phyloP scores from a whole-genome alignment of 1,140 invertebrate species.

The Dysdera silvatica region DNA sequence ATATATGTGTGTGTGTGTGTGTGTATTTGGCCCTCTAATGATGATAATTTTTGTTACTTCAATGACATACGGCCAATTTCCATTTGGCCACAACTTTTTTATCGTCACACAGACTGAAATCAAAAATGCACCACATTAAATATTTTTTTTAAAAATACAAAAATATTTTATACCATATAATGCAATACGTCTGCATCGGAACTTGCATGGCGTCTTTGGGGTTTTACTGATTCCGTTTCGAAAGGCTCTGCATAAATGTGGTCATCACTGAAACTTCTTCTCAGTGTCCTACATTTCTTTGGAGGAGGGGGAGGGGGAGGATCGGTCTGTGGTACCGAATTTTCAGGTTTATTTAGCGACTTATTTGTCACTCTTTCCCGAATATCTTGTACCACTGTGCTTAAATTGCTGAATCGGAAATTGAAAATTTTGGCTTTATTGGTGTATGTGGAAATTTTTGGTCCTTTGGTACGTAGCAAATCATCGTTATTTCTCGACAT shows the following conservation, averaged over 20 bases:
- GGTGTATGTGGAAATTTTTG: too few species aligned
- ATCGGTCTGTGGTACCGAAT: constrained; percentile 18
- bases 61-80: too few species aligned
- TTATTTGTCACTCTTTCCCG: constrained; percentile 13
- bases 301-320: constrained; percentile 18
- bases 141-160: background rate
- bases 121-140: background rate
- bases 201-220: background rate
- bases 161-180: constrained; percentile 20
- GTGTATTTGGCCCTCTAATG: too few species aligned
- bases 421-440: too few species aligned
- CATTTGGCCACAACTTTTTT: too few species aligned
- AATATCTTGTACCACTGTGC: constrained; percentile 5
- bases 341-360: constrained; percentile 18
- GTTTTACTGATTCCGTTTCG: background rate
- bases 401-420: constrained; percentile 9
- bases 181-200: background rate
- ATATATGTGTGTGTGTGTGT: too few species aligned
- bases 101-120: constrained; percentile 14
- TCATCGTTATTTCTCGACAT: too few species aligned
- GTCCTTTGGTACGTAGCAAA: too few species aligned
- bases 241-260: constrained; percentile 27
- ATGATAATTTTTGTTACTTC: too few species aligned
- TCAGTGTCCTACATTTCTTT: constrained; percentile 26
- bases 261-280: constrained; percentile 26